A percentile compares a stretch with the other conserved stretches of the same genome.
These are phyloP conservation scores for Pseudotriccus pelzelni DNA, from an alignment of 2,797 vertebrate genomes.

Conservation along the genomic window DNA sequence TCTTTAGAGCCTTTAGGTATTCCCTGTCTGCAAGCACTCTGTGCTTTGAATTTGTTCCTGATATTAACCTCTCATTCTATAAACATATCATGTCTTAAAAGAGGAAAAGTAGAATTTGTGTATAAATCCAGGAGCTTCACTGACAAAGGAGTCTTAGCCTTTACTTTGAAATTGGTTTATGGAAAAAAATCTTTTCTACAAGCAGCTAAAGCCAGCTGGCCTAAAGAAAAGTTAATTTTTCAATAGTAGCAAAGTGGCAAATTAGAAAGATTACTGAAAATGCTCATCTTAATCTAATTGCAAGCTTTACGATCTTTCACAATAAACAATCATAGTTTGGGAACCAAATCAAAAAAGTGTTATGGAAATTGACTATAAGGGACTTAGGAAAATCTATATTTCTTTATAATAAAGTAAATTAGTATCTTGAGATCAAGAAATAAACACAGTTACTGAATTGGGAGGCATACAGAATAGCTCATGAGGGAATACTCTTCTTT, in stretches of 20 bases:
- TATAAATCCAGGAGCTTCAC: background rate
- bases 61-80: constrained; percentile 1
- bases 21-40: background rate
- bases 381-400: background rate
- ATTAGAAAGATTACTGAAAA: background rate
- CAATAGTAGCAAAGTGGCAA: background rate
- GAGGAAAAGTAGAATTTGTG: background rate
- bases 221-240: background rate
- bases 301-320: background rate
- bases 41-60: constrained; percentile 18
- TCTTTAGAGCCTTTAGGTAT: background rate
- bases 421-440: background rate
- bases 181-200: background rate
- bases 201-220: background rate
- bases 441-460: background rate
- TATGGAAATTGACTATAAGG: background rate
- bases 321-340: background rate
- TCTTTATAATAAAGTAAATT: background rate
- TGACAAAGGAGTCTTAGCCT: background rate
- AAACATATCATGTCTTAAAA: constrained; percentile 6
- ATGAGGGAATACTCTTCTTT: background rate
- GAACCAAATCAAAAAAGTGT: background rate
- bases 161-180: background rate
- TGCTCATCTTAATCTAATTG: background rate
- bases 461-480: background rate